A percentile compares a stretch with the other conserved stretches of the same genome.
Conservation (phyloP, 2,797 vertebrate genomes). For the Poeciliopsis infans region DNA sequence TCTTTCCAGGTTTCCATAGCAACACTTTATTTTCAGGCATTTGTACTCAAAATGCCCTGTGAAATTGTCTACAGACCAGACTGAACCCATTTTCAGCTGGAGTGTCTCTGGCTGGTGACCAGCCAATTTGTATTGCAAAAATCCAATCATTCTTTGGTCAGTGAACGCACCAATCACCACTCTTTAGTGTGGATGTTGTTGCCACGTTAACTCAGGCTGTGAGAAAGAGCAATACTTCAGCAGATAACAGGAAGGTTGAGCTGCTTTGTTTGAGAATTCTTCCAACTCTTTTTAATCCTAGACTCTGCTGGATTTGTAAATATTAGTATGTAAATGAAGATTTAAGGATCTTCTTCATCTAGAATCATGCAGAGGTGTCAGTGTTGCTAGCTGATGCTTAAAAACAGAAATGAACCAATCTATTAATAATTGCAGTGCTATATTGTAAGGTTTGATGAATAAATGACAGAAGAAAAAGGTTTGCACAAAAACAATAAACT, state of each 20-base stretch:
- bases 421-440: background rate
- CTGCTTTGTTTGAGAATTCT: no score
- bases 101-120: background rate
- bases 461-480: background rate
- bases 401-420: background rate
- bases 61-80: background rate
- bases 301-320: background rate
- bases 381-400: background rate
- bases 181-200: background rate
- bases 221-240: background rate
- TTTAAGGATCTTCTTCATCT: background rate
- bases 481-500: background rate
- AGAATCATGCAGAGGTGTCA: background rate
- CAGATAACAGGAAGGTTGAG: background rate
- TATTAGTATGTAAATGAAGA: background rate
- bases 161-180: background rate
- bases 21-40: background rate
- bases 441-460: background rate
- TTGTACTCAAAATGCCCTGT: background rate
- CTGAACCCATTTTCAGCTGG: background rate
- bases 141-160: background rate
- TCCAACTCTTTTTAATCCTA: no score
- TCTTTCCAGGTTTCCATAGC: background rate
- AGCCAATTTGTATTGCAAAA: background rate
- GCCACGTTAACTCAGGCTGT: background rate